Conservation (phyloP, 2,113 vertebrate genomes). For the Triplophysa dalaica region DNA sequence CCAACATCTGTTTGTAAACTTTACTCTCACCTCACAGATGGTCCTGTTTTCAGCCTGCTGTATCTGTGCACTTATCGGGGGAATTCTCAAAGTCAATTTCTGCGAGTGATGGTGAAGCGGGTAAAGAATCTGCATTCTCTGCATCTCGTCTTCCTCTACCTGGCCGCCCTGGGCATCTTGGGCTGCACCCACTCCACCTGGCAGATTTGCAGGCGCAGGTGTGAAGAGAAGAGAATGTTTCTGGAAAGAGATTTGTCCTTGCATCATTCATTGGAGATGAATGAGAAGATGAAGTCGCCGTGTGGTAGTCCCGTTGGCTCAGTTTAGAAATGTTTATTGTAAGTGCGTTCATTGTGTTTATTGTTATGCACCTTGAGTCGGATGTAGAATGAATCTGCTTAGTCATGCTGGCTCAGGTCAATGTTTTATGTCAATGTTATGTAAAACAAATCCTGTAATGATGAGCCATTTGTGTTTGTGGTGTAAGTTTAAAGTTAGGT, state of each 20-base stretch:
- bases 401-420: neutral
- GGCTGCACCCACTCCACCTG: conserved; percentile 84
- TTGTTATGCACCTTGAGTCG: neutral
- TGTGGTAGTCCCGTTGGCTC: neutral
- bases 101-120: conserved; percentile 80
- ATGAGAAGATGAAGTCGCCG: conserved; percentile 73
- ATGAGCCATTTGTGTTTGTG: neutral
- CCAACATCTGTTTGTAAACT: neutral
- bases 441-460: neutral
- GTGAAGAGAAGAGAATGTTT: conserved; percentile 87
- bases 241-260: conserved; percentile 85
- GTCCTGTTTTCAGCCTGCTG: conserved; percentile 89
- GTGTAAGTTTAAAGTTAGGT: neutral
- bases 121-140: conserved; percentile 75
- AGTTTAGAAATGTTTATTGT: neutral
- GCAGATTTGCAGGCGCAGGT: conserved; percentile 86
- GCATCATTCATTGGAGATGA: conserved; percentile 88
- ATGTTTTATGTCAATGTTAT: neutral
- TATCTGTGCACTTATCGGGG: conserved; percentile 87
- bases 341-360: neutral
- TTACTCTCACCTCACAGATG: conserved; percentile 71
- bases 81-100: conserved; percentile 89
- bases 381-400: neutral
- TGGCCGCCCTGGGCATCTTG: conserved; percentile 82
- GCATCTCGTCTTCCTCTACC: conserved; percentile 81